Conservation (phyloP, 2,113 vertebrate species). For the Nicator chloris region DNA sequence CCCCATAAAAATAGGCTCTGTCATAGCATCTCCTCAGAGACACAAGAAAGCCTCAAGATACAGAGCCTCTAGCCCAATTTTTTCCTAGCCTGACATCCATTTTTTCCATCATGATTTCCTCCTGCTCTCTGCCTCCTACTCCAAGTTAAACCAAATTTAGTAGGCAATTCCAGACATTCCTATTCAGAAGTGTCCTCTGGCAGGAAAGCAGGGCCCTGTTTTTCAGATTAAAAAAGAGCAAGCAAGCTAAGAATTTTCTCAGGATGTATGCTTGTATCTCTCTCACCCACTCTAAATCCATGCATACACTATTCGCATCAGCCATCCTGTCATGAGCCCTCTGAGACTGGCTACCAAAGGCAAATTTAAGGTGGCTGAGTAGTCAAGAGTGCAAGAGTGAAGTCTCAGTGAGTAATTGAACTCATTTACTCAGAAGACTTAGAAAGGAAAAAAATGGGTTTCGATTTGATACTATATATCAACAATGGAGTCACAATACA, state of each 20-base stretch:
- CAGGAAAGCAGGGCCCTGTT: background rate
- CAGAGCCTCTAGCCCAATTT: background rate
- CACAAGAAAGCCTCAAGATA: background rate
- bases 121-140: background rate
- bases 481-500: background rate
- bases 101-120: background rate
- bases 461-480: background rate
- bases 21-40: background rate
- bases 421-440: background rate
- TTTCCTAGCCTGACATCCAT: background rate
- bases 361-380: background rate
- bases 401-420: background rate
- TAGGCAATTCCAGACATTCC: background rate
- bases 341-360: background rate
- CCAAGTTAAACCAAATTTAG: background rate
- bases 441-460: background rate
- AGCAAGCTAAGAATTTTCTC: background rate
- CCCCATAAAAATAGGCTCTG: background rate
- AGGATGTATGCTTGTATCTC: background rate
- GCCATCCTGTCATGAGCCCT: background rate
- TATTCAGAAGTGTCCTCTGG: background rate
- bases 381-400: background rate
- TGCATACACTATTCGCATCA: background rate
- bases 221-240: background rate
- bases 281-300: background rate